These are phyloP conservation scores for Coccyzus lansbergi DNA, from an alignment of 2,797 vertebrate genomes.

Conservation along the genomic window DNA sequence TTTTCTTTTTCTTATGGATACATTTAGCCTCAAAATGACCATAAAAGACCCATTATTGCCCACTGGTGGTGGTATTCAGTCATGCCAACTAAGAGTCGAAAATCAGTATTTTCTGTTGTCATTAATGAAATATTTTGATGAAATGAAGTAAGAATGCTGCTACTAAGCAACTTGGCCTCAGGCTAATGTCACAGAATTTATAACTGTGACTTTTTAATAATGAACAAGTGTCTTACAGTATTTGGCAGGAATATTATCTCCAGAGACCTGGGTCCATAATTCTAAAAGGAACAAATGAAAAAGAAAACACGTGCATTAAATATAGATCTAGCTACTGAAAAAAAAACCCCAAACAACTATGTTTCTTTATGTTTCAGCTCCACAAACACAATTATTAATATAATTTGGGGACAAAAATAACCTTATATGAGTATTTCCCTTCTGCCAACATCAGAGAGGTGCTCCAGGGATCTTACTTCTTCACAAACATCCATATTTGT, in stretches of 20 bases:
- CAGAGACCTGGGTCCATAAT: not conserved
- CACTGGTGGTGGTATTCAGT: conserved; percentile 23
- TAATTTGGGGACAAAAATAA: not conserved
- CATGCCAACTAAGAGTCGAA: not conserved
- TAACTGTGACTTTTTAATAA: not conserved
- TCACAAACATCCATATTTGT: not conserved
- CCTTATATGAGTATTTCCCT: not conserved
- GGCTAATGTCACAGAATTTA: not conserved
- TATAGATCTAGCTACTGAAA: not conserved
- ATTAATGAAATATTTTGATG: not conserved
- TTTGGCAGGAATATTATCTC: not conserved
- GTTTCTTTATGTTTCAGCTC: not conserved
- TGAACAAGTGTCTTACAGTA: not conserved
- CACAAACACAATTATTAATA: not conserved
- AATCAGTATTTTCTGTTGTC: not conserved
- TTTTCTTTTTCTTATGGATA: not conserved
- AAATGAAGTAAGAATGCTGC: not conserved
- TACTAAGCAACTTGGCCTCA: not conserved
- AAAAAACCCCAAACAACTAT: not conserved
- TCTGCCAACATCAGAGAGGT: not conserved
- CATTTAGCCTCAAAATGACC: not conserved
- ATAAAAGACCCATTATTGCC: conserved; percentile 46
- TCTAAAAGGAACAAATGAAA: not conserved
- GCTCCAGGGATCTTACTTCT: not conserved
- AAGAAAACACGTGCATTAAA: not conserved